phyloP scores from a whole-genome alignment of 2,888 invertebrate genomes.

The Epinotia brunnichana region DNA sequence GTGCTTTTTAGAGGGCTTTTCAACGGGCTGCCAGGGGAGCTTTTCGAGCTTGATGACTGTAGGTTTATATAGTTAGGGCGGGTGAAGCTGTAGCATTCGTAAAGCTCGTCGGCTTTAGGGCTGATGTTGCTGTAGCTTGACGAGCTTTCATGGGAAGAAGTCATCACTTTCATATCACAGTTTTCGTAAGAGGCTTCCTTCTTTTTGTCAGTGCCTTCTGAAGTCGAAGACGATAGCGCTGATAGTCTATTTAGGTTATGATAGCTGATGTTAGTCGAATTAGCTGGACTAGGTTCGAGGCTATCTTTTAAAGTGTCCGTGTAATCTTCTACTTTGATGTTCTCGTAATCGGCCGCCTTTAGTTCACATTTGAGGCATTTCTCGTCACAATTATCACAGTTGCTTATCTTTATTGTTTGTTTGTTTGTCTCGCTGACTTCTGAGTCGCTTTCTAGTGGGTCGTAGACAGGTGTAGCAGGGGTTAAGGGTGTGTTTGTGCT shows the following conservation, averaged over 20 bases:
- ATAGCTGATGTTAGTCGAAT: constrained; percentile 77
- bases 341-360: constrained; percentile 70
- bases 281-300: constrained; percentile 69
- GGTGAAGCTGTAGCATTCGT: constrained; percentile 72
- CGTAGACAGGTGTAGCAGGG: constrained; percentile 71
- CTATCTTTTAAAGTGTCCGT: constrained; percentile 60
- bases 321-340: constrained; percentile 55
- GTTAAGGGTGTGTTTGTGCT: constrained; percentile 72
- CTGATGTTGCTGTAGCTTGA: constrained; percentile 75
- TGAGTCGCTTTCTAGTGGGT: constrained; percentile 76
- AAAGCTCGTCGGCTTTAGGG: constrained; percentile 64
- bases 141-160: constrained; percentile 78
- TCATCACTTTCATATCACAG: constrained; percentile 69
- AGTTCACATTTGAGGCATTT: constrained; percentile 77
- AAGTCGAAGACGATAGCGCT: constrained; percentile 75
- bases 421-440: constrained; percentile 72
- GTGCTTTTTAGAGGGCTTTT: constrained; percentile 87
- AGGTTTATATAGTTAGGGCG: constrained; percentile 79
- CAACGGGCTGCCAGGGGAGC: constrained; percentile 72
- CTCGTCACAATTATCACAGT: constrained; percentile 68
- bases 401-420: constrained; percentile 69
- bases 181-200: constrained; percentile 53
- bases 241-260: constrained; percentile 79
- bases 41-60: constrained; percentile 75
- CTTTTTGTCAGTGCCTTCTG: constrained; percentile 62